Evolutionary conservation across 2,888 invertebrate genomes (phyloP), one percentile per base, ranked within the genome.

Genomic region (Geophilus truncorum): DNA sequence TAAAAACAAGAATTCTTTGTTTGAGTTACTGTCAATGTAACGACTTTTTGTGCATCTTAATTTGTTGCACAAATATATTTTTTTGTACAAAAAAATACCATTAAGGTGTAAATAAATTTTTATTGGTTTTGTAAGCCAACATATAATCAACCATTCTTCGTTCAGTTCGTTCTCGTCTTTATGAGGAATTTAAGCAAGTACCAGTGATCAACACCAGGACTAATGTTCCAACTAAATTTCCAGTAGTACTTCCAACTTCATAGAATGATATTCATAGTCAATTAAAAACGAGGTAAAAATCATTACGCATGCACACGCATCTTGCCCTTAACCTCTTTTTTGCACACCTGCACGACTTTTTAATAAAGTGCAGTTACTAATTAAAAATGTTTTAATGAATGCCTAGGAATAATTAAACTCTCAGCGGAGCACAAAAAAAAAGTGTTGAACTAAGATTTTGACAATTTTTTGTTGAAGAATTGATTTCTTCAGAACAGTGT

Each of bases 51-150:
- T 70, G 70, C 25, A 70, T 70, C 70, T 28, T 12, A 28, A 25
- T 70, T 28, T 28, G 70, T 70, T 70, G 70, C 70, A 70, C 70
- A 70, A 70, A 70, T 70, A 70, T 70, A 70, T 70, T 70, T 70
- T 70, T 70, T 70, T 70, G 70, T 70, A 70, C 70, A 70, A n/a
- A 70, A 25, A 6, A 21, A 28, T n/a, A 28, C 25, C 70, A 28
- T 70, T 70, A 70, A 12, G 70, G 70, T 70, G 70, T 70, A 70
- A 70, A 70, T 70, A 70, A 70, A 70, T 70, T 70, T 70, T n/a
- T 70, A 70, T 70, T 28, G 70, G 70, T 70, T 70, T 70, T 70
- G 70, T 70, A 70, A 70, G 70, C 70, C 28, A 70, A 32, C 32
- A 9, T 4, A 32, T 32, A 32, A 6, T 32, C 32, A 32, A n/a